phyloP scores from a whole-genome alignment of 2,113 vertebrate species.

The Istiophorus platypterus region DNA sequence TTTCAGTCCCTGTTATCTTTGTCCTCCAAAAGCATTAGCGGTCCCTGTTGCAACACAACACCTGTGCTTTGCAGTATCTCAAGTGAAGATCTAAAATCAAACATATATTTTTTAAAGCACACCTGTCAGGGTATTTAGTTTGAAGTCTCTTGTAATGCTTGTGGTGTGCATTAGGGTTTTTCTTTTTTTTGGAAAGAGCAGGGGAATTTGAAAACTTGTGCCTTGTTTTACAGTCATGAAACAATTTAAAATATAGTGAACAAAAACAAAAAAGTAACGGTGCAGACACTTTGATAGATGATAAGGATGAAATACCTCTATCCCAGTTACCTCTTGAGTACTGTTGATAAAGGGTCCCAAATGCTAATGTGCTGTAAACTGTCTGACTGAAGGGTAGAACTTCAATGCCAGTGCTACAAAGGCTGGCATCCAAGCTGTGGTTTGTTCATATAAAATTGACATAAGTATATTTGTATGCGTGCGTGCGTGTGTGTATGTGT shows the following conservation, averaged over 20 bases:
- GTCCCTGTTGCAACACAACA: neutral
- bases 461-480: neutral
- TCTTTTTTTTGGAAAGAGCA: neutral
- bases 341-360: neutral
- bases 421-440: neutral
- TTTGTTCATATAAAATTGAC: constrained; percentile 20
- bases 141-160: neutral
- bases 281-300: neutral
- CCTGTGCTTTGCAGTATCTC: neutral
- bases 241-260: neutral
- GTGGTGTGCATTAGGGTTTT: neutral
- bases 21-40: constrained; percentile 10
- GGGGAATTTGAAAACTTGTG: neutral
- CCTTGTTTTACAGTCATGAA: neutral
- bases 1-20: neutral
- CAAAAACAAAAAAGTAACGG: constrained; percentile 10
- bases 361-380: neutral
- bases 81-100: neutral
- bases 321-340: neutral
- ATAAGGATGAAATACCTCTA: neutral
- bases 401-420: neutral
- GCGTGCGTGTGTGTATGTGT: neutral
- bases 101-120: neutral
- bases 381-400: neutral
- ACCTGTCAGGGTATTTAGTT: neutral